Conservation (phyloP, 2,888 invertebrate genomes). For the Sceliomorpha sp. region DNA sequence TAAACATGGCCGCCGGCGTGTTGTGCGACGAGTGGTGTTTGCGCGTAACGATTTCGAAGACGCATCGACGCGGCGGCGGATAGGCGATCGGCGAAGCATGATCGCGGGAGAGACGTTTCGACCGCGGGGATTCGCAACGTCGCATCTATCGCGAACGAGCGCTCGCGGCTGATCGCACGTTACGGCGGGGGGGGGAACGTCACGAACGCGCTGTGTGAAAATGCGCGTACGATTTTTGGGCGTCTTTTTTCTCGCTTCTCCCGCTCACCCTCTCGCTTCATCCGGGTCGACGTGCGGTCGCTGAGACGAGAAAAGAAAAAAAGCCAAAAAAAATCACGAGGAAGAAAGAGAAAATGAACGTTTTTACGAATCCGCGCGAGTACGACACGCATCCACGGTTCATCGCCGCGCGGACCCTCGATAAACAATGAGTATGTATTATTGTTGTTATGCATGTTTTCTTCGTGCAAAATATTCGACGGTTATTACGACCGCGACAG, state of each 20-base stretch:
- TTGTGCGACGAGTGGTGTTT: constrained; percentile 71
- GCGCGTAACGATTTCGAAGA: constrained; percentile 62
- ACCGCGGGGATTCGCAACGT: no score
- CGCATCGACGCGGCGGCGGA: constrained; percentile 58
- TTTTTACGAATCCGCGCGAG: constrained; percentile 5
- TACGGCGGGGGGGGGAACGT: not conserved
- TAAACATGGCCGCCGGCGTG: constrained; percentile 78
- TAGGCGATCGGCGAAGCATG: constrained; percentile 61
- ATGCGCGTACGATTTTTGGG: constrained; percentile 15
- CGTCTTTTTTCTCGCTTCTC: constrained; percentile 20
- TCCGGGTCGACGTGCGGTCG: constrained; percentile 32
- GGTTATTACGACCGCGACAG: no score
- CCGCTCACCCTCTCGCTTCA: constrained; percentile 16
- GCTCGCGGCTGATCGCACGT: constrained; percentile 16
- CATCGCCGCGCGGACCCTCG: not conserved
- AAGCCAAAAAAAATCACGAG: no score
- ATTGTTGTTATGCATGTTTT: no score
- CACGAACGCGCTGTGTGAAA: constrained; percentile 12
- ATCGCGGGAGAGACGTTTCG: no score
- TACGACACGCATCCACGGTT: not conserved
- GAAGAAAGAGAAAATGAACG: constrained; percentile 20
- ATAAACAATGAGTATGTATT: constrained; percentile 6
- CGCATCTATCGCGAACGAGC: constrained; percentile 63
- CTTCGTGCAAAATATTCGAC: no score
- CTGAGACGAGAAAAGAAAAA: constrained; percentile 2